A percentile compares a stretch with the other conserved stretches of the same genome.
These are phyloP conservation scores for Anhinga rufa DNA, from an alignment of 2,113 vertebrate genomes.

Conservation along the genomic window DNA sequence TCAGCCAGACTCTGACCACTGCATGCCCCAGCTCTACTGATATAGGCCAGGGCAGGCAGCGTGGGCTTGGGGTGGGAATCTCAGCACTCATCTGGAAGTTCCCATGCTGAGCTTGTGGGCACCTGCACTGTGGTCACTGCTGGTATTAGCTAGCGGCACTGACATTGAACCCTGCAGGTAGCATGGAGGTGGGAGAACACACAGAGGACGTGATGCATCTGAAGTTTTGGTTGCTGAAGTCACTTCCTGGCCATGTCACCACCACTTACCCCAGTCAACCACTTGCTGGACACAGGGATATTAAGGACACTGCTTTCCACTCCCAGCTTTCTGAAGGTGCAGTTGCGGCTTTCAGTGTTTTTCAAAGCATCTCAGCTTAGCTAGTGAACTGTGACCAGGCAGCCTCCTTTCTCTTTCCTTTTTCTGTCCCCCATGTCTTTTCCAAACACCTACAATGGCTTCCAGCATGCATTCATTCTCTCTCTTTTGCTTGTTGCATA, in stretches of 20 bases:
- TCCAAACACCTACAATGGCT: not conserved
- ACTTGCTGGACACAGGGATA: not conserved
- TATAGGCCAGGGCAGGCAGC: no score
- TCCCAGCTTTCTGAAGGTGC: not conserved
- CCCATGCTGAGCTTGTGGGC: accelerated
- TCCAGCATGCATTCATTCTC: not conserved
- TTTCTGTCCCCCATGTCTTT: not conserved
- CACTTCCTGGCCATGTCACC: not conserved
- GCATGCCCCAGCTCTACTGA: not conserved
- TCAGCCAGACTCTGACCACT: not conserved
- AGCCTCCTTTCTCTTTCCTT: not conserved
- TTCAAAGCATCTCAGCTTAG: not conserved
- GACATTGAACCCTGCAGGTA: not conserved
- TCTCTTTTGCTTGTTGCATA: not conserved
- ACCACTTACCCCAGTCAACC: not conserved
- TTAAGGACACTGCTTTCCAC: not conserved
- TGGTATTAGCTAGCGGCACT: accelerated
- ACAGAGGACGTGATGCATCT: accelerated
- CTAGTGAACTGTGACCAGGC: not conserved
- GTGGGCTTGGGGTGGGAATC: not conserved
- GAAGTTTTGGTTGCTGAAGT: not conserved
- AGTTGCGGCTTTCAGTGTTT: not conserved
- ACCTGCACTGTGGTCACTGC: not conserved
- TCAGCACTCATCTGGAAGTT: not conserved
- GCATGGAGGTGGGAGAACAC: accelerated